A percentile compares a stretch with the other conserved stretches of the same genome.
These are phyloP conservation scores for Myoxocephalus aenaeus DNA, from an alignment of 2,797 vertebrate genomes.

Conservation along the genomic window DNA sequence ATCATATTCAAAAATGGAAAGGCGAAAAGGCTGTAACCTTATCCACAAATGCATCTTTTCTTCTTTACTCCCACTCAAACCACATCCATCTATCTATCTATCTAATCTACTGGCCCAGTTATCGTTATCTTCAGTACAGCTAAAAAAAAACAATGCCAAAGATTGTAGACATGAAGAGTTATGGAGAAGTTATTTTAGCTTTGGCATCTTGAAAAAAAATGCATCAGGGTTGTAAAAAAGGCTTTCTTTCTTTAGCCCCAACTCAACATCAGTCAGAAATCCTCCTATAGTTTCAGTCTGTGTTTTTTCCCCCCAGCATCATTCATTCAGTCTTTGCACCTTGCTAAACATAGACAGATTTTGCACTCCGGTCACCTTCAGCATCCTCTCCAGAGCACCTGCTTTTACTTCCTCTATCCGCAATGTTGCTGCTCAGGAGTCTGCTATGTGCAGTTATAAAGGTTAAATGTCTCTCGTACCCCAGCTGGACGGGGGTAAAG, in stretches of 20 bases:
- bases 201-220: not conserved
- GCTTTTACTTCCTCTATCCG: slow-evolving; percentile 9
- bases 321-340: not conserved
- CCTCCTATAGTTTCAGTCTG: not conserved
- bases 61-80: not conserved
- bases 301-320: not conserved
- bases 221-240: not conserved
- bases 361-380: slow-evolving; percentile 7
- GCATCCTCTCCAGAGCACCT: slow-evolving; percentile 13
- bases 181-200: not conserved
- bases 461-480: slow-evolving; percentile 9
- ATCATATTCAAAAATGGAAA: not conserved
- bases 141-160: not conserved
- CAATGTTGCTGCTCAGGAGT: slow-evolving; percentile 1
- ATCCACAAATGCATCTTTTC: not conserved
- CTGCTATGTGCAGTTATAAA: not conserved
- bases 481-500: slow-evolving; percentile 17
- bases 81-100: not conserved
- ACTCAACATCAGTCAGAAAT: not conserved
- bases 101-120: not conserved
- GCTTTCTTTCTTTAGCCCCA: not conserved
- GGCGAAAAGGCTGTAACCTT: not conserved
- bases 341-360: not conserved
- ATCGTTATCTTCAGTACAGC: not conserved
- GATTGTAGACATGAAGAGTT: not conserved